phyloP scores from a whole-genome alignment of 1,140 invertebrate genomes.

The Nephila pilipes region DNA sequence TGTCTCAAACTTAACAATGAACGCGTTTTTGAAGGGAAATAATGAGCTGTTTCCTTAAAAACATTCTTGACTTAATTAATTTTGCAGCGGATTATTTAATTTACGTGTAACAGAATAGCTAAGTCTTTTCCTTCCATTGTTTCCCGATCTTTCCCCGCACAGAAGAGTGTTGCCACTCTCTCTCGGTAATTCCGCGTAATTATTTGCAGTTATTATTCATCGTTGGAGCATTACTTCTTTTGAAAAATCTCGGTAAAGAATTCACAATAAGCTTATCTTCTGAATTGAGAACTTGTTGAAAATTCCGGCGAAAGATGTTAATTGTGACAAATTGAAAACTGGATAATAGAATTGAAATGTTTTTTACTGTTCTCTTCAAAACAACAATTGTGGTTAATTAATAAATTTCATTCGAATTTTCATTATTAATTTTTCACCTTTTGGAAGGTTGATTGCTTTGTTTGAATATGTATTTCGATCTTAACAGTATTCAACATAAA shows the following conservation, averaged over 20 bases:
- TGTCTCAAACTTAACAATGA: constrained; percentile 34
- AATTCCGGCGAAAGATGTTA: not conserved
- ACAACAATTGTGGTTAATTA: not conserved
- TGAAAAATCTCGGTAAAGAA: not conserved
- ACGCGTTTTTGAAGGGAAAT: constrained; percentile 35
- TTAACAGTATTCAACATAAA: too few relatives aligned
- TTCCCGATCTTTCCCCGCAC: constrained; percentile 22
- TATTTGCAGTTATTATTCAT: constrained; percentile 54
- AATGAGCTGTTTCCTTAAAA: constrained; percentile 48
- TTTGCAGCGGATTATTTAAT: constrained; percentile 63
- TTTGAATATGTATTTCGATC: too few relatives aligned
- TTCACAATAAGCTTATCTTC: constrained; percentile 4
- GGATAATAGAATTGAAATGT: not conserved
- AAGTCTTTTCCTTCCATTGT: constrained; percentile 40
- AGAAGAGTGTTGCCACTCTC: not conserved
- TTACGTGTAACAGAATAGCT: constrained; percentile 58
- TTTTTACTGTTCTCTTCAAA: not conserved
- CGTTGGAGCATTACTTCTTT: not conserved
- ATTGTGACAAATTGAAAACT: constrained; percentile 7
- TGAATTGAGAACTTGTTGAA: not conserved
- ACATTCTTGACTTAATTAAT: constrained; percentile 62
- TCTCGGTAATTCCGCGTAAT: constrained; percentile 36
- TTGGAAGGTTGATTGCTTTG: too few relatives aligned
- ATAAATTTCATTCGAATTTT: too few relatives aligned
- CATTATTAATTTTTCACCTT: too few relatives aligned